These are phyloP conservation scores for Dromiciops gliroides DNA, from an alignment of 2,113 vertebrate genomes.

Conservation along the genomic window DNA sequence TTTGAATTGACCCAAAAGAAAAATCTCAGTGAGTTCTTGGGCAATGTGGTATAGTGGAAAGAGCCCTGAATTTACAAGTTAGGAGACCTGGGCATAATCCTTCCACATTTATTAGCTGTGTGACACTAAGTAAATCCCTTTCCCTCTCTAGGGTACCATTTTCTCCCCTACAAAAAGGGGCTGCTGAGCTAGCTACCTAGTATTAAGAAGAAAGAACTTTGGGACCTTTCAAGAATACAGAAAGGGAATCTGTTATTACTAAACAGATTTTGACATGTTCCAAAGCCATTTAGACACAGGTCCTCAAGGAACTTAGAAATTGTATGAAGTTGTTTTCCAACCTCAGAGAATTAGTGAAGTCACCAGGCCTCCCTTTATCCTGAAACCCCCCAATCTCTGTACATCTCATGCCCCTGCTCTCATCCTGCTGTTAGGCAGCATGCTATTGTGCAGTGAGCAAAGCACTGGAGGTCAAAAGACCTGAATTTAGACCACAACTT, in stretches of 20 bases:
- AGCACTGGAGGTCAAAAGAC: neutral
- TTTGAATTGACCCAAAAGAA: neutral
- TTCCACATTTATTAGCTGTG: neutral
- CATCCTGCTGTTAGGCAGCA: neutral
- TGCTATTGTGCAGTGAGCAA: neutral
- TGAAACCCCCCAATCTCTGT: neutral
- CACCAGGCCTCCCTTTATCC: neutral
- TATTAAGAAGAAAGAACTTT: neutral
- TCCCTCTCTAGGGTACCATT: neutral
- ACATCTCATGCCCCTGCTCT: neutral
- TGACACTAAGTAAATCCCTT: rapidly evolving
- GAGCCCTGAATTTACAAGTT: neutral
- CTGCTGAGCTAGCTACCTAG: neutral
- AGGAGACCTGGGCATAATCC: neutral
- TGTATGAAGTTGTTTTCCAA: neutral
- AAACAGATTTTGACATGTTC: neutral
- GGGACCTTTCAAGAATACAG: neutral
- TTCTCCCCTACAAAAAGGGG: neutral
- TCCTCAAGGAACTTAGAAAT: neutral
- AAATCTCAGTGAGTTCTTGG: neutral
- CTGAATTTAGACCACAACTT: neutral
- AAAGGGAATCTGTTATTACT: neutral
- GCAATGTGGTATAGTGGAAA: neutral
- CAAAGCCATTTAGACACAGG: neutral
- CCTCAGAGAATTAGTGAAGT: neutral